Base-by-base conservation (phyloP, 2,797 vertebrate genomes). In the Gadopsis bispinosus region DNA sequence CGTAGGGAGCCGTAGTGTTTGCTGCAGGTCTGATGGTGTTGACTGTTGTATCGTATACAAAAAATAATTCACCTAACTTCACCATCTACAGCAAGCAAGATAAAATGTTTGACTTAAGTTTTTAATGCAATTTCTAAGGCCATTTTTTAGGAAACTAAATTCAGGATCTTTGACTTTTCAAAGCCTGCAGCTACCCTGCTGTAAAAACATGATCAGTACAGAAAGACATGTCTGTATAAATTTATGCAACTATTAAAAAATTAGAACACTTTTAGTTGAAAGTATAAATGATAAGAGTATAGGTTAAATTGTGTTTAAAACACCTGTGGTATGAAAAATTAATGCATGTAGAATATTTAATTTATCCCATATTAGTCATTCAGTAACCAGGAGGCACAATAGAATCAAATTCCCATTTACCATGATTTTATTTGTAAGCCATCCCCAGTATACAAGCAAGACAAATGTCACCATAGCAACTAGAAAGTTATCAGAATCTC, bases 391-490 rank as follows among this genome's bases (percentile, higher is more conserved):
- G 20, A 74, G 35, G 16, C 22, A 83, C 39, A 75, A 29, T 11
- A 65, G 20, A 74, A 75, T 77, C 41, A 39, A 19, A 64, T 66
- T 80, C 41, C 56, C 45, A 48, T 73, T 65, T 35, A 58, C 22
- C 16, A 66, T 62, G 0, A 81, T 77, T 87, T 92, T 91, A 90
- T 89, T 93, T 83, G 13, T 67, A 83, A 83, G 70, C 69, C 39
- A 67, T 77, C 35, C 77, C 48, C 29, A 75, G 72, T 51, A 62
- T 48, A 87, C 80, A 87, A 81, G 71, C 77, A 84, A 75, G 64
- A 78, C 53, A 81, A 56, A 68, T 69, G 56, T 87, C 65, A 82
- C 80, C 72, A 88, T 86, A 77, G 82, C 74, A 88, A 86, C 73
- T 63, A 63, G 3, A 48, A 73, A 72, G 43, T 56, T 68, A 59